Evolutionary conservation across 2,888 invertebrate species (phyloP).

Genomic region (Pseudococcus longispinus): DNA sequence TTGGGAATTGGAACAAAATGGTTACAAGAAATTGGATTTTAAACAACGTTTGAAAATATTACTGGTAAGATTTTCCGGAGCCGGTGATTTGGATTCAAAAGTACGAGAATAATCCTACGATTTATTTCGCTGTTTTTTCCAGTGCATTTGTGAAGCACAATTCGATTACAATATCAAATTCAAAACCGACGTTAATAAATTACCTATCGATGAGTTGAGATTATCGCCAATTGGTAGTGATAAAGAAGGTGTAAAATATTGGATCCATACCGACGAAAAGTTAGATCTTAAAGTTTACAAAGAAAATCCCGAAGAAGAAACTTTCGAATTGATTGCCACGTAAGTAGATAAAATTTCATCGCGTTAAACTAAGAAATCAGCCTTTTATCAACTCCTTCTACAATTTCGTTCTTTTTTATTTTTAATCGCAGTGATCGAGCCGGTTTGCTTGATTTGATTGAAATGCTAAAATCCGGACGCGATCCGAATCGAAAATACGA

Average conservation of each 20-base stretch:
- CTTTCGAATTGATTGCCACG: constrained; percentile 91
- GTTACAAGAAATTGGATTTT: constrained; percentile 89
- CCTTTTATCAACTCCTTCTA: constrained; percentile 60
- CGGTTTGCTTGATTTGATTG: constrained; percentile 80
- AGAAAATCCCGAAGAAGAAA: constrained; percentile 95
- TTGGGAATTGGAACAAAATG: constrained; percentile 95
- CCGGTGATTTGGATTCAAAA: background rate
- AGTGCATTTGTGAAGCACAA: constrained; percentile 79
- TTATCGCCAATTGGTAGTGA: constrained; percentile 91
- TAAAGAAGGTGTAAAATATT: constrained; percentile 88
- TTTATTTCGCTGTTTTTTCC: constrained; percentile 60
- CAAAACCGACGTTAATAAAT: constrained; percentile 83
- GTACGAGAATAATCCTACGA: background rate
- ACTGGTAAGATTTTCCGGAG: constrained; percentile 42
- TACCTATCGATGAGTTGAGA: constrained; percentile 80
- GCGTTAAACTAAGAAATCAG: background rate
- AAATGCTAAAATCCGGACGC: constrained; percentile 68
- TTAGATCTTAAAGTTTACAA: constrained; percentile 90
- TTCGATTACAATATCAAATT: constrained; percentile 94
- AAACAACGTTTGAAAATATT: constrained; percentile 87
- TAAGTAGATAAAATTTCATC: constrained; percentile 62
- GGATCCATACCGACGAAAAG: constrained; percentile 89
- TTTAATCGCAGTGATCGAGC: constrained; percentile 73
- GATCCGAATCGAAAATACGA: constrained; percentile 57
- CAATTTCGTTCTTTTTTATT: background rate